Base-by-base conservation (phyloP, 2,888 invertebrate genomes). In the Zele albiditarsus region DNA sequence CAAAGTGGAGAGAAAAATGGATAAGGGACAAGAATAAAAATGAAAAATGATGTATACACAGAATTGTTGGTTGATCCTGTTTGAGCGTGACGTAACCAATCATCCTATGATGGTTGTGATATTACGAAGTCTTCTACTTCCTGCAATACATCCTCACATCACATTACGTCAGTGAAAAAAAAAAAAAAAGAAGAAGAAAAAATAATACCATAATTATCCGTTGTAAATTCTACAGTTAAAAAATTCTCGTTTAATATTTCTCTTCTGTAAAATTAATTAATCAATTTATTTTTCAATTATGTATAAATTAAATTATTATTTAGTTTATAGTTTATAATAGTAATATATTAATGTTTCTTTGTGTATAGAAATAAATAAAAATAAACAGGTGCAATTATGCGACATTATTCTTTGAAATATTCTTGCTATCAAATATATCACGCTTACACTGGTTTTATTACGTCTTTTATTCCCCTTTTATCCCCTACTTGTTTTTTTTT, bases 61-160 rank as follows among this genome's bases (percentile, higher is more conserved):
- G 42, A 73, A 46, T 68, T 68, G 68, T 70, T 27, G 58, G 70
- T 58, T 69, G 25, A 58, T 69, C 69, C 58, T 58, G 28, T 69
- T 53, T 69, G 69, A 70, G 74, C 69, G 74, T 74, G 74, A 70
- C 57, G 49, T 28, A 49, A 69, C 68, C 62, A 42, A 74, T 70
- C 70, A 53, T 70, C 42, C 57, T 65, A 70, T 70, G 74, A 62
- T 46, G 42, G 27, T 23, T 38, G 57, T 74, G 65, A 70, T 74
- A 57, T 65, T 53, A 23, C 42, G 25, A 23, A 74, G 62, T 20
- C 69, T 74, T 38, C 27, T 63, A 74, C 70, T 49, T 38, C 14
- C 42, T 63, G 42, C n/a, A 38, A 70, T 65, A 49, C 33, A 57
- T 74, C 25, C 58, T 31, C n/a, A 42, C 31, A 31, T n/a, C n/a